Percentiles rank a stretch among this genome's conserved stretches.
Evolutionary conservation across 1,140 invertebrate genomes (phyloP).

Genomic region (Acyrthosiphon pisum): DNA sequence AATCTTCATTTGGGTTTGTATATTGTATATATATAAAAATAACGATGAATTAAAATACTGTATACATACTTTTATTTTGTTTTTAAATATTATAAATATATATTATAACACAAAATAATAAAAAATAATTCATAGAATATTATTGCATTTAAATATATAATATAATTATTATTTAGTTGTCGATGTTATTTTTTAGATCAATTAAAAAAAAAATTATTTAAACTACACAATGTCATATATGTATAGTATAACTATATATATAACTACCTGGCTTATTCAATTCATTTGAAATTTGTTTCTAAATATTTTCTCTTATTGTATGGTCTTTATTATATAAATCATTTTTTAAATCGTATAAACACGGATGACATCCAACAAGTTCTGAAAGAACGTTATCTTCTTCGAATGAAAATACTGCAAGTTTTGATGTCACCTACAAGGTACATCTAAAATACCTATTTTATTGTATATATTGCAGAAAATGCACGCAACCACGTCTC

Average conservation of each 20-base stretch:
- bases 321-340: background rate
- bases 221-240: too few species aligned
- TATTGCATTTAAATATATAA: background rate
- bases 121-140: background rate
- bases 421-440: background rate
- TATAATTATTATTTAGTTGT: too few species aligned
- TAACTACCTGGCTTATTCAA: background rate
- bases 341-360: conserved; percentile 16
- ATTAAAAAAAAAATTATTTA: too few species aligned
- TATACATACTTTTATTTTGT: background rate
- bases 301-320: background rate
- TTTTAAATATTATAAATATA: too few species aligned
- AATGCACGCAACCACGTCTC: background rate
- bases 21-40: background rate
- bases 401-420: conserved; percentile 24
- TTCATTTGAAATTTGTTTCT: background rate
- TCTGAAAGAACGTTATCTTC: background rate
- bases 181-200: too few species aligned
- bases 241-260: background rate
- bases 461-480: background rate
- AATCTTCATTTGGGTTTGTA: background rate
- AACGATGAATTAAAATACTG: background rate
- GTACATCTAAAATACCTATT: too few species aligned
- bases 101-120: background rate
- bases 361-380: background rate